phyloP scores from a whole-genome alignment of 2,888 invertebrate species.

The Erebia palarica region DNA sequence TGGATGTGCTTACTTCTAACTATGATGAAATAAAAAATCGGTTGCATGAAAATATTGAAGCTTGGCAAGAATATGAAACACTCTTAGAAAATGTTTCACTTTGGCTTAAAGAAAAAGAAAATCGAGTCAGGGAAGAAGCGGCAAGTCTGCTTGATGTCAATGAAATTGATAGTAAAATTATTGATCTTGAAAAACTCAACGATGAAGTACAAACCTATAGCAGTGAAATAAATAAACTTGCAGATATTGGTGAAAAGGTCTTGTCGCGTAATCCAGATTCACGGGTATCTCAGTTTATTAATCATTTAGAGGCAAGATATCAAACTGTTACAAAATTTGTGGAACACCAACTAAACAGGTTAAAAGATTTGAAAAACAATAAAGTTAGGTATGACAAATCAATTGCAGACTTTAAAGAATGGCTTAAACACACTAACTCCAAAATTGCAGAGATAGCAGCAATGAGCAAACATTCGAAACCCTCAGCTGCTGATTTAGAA shows the following conservation, averaged over 20 bases:
- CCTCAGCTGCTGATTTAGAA: slow-evolving; percentile 88
- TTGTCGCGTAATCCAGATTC: slow-evolving; percentile 91
- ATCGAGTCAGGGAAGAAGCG: slow-evolving; percentile 87
- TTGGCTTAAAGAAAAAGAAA: slow-evolving; percentile 92
- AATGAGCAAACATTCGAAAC: slow-evolving; percentile 89
- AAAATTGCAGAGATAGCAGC: slow-evolving; percentile 88
- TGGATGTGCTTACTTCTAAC: slow-evolving; percentile 86
- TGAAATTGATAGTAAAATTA: slow-evolving; percentile 86
- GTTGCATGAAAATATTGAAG: slow-evolving; percentile 86
- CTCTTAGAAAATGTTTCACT: slow-evolving; percentile 87
- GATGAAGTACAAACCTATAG: slow-evolving; percentile 85
- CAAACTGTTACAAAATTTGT: slow-evolving; percentile 88
- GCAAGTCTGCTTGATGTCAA: slow-evolving; percentile 86
- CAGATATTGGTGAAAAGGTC: slow-evolving; percentile 87
- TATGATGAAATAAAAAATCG: slow-evolving; percentile 86
- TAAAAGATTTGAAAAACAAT: slow-evolving; percentile 87
- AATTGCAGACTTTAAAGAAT: slow-evolving; percentile 87
- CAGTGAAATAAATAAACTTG: slow-evolving; percentile 85
- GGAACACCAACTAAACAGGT: slow-evolving; percentile 86
- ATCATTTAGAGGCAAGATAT: slow-evolving; percentile 89
- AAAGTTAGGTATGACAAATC: slow-evolving; percentile 86
- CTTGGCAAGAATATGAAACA: slow-evolving; percentile 92
- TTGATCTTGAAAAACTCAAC: slow-evolving; percentile 84
- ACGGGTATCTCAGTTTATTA: slow-evolving; percentile 90
- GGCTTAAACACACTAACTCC: slow-evolving; percentile 89